Conservation (phyloP, 2,113 vertebrate species). For the Anthoscopus minutus region DNA sequence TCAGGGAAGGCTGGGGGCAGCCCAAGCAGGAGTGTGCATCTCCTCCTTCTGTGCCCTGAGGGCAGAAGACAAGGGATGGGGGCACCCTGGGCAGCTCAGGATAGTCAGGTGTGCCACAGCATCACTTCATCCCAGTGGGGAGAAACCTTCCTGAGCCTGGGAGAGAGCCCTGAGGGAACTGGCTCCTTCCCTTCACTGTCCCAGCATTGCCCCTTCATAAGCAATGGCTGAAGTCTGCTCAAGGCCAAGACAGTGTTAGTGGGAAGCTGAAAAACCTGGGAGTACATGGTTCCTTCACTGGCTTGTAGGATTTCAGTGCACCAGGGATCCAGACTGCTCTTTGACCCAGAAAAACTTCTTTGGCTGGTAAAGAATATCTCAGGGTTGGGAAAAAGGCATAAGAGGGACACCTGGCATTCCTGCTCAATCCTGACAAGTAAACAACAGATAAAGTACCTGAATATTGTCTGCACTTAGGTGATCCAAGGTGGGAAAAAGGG, state of each 20-base stretch:
- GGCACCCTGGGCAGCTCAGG: neutral
- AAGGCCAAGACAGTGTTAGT: neutral
- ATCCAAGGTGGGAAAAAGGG: neutral
- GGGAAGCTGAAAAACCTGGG: neutral
- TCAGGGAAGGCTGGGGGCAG: neutral
- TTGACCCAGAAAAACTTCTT: neutral
- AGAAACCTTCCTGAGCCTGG: neutral
- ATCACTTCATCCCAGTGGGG: neutral
- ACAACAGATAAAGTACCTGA: neutral
- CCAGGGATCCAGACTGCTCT: neutral
- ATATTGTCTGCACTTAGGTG: neutral
- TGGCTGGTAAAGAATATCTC: neutral
- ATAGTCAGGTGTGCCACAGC: neutral
- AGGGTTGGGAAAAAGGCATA: neutral
- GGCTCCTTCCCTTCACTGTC: neutral
- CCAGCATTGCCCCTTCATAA: accelerated
- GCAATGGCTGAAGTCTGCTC: neutral
- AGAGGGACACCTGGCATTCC: neutral
- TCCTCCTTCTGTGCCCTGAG: neutral
- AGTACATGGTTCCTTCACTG: neutral
- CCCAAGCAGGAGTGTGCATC: neutral
- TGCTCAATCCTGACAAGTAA: neutral
- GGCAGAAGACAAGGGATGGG: accelerated
- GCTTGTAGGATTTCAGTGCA: neutral
- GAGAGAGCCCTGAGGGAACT: neutral